Evolutionary conservation across 2,113 vertebrate genomes (phyloP).

Genomic region (Lipophrys pholis): DNA sequence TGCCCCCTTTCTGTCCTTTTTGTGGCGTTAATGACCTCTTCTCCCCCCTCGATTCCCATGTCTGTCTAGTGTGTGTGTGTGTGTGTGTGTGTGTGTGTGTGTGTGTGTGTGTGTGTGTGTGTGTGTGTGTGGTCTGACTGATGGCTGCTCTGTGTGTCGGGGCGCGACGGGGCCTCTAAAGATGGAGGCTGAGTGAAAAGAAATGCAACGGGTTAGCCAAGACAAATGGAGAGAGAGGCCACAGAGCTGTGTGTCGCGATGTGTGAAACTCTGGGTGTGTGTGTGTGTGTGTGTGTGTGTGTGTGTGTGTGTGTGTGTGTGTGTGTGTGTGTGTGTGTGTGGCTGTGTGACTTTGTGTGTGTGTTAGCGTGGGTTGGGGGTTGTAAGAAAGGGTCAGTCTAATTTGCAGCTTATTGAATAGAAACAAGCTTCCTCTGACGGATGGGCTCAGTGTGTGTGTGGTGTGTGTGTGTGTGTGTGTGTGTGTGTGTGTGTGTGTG

Average conservation of each 20-base stretch:
- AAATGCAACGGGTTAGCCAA: slow-evolving; percentile 48
- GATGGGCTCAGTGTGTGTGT: slow-evolving; percentile 19
- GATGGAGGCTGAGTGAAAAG: slow-evolving; percentile 64
- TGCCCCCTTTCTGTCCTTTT: slow-evolving; percentile 2
- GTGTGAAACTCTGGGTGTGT: slow-evolving; percentile 13
- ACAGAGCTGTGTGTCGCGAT: slow-evolving; percentile 24
- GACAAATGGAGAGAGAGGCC: slow-evolving; percentile 54
- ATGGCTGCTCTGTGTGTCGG: slow-evolving; percentile 59
- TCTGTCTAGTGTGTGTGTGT: slow-evolving; percentile 31
- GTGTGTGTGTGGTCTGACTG: slow-evolving; percentile 73
- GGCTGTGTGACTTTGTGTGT: slow-evolving; percentile 25
- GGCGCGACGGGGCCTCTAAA: slow-evolving; percentile 68
- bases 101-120: slow-evolving; percentile 17
- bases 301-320: slow-evolving; percentile 35
- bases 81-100: slow-evolving; percentile 22
- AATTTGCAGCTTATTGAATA: slow-evolving; percentile 71
- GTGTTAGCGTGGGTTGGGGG: slow-evolving; percentile 29
- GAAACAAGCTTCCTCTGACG: slow-evolving; percentile 69
- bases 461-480: background rate
- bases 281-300: slow-evolving; percentile 31
- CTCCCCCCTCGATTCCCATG: slow-evolving; percentile 66
- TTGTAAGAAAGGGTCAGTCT: slow-evolving; percentile 56
- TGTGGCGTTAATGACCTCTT: slow-evolving; percentile 57
- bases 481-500: background rate
- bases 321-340: slow-evolving; percentile 29